A percentile compares a stretch with the other conserved stretches of the same genome.
phyloP scores from a whole-genome alignment of 2,888 invertebrate genomes.

The Campaea margaritaria region DNA sequence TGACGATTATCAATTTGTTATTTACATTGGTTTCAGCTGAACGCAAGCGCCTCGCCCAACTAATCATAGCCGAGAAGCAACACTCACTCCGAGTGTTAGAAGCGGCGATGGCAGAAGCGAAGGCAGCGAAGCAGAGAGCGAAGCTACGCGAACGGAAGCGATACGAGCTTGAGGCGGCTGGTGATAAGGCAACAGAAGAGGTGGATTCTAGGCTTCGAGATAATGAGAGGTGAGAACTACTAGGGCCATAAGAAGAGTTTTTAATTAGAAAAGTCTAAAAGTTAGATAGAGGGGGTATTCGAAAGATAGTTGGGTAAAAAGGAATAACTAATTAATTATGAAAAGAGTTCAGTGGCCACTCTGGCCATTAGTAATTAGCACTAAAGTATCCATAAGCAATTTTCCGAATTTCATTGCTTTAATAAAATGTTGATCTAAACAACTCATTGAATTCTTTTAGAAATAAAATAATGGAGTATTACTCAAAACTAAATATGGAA shows the following conservation, averaged over 20 bases:
- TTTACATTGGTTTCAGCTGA: constrained; percentile 61
- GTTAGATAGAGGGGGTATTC: no score
- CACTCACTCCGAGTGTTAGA: constrained; percentile 76
- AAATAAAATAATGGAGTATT: constrained; percentile 86
- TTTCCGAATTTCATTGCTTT: no score
- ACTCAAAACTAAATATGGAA: constrained; percentile 86
- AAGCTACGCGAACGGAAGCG: constrained; percentile 63
- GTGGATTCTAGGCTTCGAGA: constrained; percentile 71
- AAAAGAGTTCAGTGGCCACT: no score
- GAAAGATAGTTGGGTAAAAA: no score
- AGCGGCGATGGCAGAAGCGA: constrained; percentile 78
- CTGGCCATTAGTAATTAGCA: no score
- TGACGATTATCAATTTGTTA: no score
- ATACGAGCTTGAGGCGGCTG: constrained; percentile 57
- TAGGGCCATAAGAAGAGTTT: no score
- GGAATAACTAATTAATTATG: no score
- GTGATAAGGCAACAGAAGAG: constrained; percentile 67
- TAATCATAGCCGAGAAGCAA: constrained; percentile 80
- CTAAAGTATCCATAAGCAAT: no score
- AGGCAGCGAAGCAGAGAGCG: constrained; percentile 66
- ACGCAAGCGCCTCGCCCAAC: constrained; percentile 73
- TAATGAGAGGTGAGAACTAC: constrained; percentile 63
- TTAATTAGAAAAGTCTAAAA: no score
- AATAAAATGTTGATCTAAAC: no score
- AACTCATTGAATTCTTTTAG: constrained; percentile 62